Evolutionary conservation across 2,113 vertebrate genomes (phyloP), one percentile per base, ranked within the genome.

Genomic region (Recurvirostra avosetta): DNA sequence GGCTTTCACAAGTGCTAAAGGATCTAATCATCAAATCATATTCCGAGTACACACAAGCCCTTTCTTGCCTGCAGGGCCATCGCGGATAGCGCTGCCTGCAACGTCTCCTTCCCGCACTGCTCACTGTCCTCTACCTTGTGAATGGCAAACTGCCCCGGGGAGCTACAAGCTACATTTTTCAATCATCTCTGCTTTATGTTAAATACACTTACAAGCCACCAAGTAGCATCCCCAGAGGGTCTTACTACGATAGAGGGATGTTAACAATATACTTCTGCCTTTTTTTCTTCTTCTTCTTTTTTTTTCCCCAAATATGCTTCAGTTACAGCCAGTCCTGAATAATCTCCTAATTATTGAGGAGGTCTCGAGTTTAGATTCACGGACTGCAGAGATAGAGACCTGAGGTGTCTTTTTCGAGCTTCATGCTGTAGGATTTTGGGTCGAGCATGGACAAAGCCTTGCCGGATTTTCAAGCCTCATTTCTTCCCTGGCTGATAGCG

Each of bases 161-260:
- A 95, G 70, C 63, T 58, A 50, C 77, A 20, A 96, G 82, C 66
- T 93, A 81, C 88, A 90, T 78, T 93, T 92, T 95, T 94, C 95
- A 96, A 92, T 96, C 96, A 94, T 92, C 88, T 96, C 86, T 93
- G 82, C 85, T 90, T 95, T 92, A 91, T 83, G 92, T 95, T 96
- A 97, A 97, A 97, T 97, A 96, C 88, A 92, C 88, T 96, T 94
- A 85, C 62, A 91, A 89, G 89, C 59, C 86, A 85, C 55, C 88
- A 88, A 93, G 92, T 23, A 90, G 67, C 82, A 82, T 68, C 62
- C 78, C 91, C 78, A 91, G 86, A 91, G 95, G 94, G 76, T 76
- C 91, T 87, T 70, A 23, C 50, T 65, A 26, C 0, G 16, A 81
- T 81, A 92, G 81, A 89, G 61, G 78, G 83, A 84, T 89, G 88